Evolutionary conservation across 2,888 invertebrate species (phyloP).

Genomic region (Cheilosia impressa): DNA sequence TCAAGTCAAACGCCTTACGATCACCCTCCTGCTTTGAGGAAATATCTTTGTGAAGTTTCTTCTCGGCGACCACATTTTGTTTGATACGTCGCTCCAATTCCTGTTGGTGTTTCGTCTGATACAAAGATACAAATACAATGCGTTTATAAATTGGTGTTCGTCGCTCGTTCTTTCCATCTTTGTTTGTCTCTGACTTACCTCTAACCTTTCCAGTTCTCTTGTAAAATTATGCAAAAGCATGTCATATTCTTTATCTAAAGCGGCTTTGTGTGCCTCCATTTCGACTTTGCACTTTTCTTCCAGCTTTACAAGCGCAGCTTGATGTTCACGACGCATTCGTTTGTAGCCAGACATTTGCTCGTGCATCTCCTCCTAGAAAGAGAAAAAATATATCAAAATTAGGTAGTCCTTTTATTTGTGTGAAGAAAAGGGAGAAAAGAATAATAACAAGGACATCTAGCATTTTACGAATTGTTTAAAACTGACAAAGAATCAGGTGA

Average conservation of each 20-base stretch:
- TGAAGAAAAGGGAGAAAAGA: neutral
- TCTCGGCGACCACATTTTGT: slow-evolving; percentile 94
- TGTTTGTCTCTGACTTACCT: slow-evolving; percentile 83
- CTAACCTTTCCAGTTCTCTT: slow-evolving; percentile 95
- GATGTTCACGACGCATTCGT: slow-evolving; percentile 98
- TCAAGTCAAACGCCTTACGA: slow-evolving; percentile 94
- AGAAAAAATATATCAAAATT: slow-evolving; percentile 10
- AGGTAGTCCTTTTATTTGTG: neutral
- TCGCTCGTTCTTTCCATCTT: neutral
- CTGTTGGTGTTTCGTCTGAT: slow-evolving; percentile 89
- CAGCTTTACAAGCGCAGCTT: slow-evolving; percentile 95
- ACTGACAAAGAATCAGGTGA: slow-evolving; percentile 12
- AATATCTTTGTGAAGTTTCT: slow-evolving; percentile 96
- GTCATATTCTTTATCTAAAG: slow-evolving; percentile 98
- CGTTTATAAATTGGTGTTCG: neutral
- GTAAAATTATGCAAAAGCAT: slow-evolving; percentile 95
- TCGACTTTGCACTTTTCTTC: slow-evolving; percentile 98
- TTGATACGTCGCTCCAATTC: slow-evolving; percentile 92
- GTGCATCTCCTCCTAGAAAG: slow-evolving; percentile 93
- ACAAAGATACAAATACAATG: slow-evolving; percentile 26
- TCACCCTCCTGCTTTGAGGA: slow-evolving; percentile 95
- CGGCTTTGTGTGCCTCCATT: slow-evolving; percentile 97
- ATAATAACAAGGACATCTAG: neutral
- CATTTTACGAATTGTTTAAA: neutral
- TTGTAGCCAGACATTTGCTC: slow-evolving; percentile 99